Evolutionary conservation across 2,113 vertebrate species (phyloP).

Genomic region (Callipepla californica): DNA sequence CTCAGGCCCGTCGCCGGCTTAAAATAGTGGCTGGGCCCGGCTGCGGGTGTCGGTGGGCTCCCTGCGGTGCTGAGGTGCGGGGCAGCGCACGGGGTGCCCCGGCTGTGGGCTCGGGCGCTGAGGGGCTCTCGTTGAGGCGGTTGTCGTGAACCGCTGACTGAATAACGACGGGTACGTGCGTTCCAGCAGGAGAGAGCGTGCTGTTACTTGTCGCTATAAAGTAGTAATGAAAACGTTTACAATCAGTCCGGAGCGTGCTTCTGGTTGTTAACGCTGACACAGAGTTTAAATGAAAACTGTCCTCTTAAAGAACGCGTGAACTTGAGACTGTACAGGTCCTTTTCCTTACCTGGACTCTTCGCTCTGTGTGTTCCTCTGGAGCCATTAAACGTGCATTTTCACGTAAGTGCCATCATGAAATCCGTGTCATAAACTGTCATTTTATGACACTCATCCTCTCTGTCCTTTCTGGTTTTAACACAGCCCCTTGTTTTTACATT

Average conservation of each 20-base stretch:
- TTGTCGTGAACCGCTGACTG: neutral
- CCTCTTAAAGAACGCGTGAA: accelerated
- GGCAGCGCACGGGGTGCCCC: too few species aligned
- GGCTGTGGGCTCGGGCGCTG: neutral
- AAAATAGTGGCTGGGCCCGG: neutral
- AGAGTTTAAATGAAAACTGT: neutral
- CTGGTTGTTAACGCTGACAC: neutral
- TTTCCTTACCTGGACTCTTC: neutral
- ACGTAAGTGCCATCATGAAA: neutral
- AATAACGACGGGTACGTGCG: accelerated
- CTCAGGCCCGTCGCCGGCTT: neutral
- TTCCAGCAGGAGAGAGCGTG: accelerated
- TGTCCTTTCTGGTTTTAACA: neutral
- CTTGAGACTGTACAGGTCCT: neutral
- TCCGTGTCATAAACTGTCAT: neutral
- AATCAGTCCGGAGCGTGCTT: neutral
- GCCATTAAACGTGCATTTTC: neutral
- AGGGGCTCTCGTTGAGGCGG: neutral
- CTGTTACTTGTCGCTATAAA: neutral
- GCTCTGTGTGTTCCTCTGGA: neutral
- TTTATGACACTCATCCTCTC: neutral
- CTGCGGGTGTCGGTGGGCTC: too few species aligned
- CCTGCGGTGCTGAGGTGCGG: accelerated
- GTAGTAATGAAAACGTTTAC: neutral
- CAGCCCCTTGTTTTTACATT: neutral